Conservation (phyloP, 2,888 invertebrate genomes). For the Dromius quadrimaculatus region DNA sequence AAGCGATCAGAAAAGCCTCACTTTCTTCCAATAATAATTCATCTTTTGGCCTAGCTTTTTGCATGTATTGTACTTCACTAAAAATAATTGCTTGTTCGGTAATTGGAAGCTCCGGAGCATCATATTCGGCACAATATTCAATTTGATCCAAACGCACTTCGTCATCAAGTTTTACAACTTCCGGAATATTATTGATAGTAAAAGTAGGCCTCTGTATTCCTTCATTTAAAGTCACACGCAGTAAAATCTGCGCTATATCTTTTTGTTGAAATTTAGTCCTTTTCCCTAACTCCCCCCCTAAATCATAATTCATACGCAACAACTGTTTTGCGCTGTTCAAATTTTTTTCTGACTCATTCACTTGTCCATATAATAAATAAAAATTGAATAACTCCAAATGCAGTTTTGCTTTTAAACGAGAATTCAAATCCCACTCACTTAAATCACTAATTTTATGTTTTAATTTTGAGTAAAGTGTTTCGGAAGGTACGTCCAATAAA, state of each 20-base stretch:
- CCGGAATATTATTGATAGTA: constrained; percentile 72
- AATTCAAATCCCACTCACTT: constrained; percentile 60
- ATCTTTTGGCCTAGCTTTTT: constrained; percentile 83
- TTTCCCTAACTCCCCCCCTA: constrained; percentile 86
- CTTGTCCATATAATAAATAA: constrained; percentile 80
- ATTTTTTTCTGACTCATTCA: constrained; percentile 77
- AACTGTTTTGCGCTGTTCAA: constrained; percentile 74
- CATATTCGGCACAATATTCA: constrained; percentile 74
- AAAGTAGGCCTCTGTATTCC: constrained; percentile 66
- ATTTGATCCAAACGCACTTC: constrained; percentile 88
- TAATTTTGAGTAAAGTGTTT: constrained; percentile 73
- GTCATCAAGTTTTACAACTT: constrained; percentile 82
- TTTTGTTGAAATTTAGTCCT: constrained; percentile 90
- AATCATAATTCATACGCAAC: constrained; percentile 76
- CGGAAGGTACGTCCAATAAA: constrained; percentile 81
- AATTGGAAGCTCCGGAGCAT: constrained; percentile 72
- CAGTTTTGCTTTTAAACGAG: constrained; percentile 65
- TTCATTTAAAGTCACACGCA: constrained; percentile 73
- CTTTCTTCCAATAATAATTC: constrained; percentile 83
- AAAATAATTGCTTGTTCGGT: constrained; percentile 85
- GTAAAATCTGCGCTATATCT: constrained; percentile 83
- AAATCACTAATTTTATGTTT: constrained; percentile 69
- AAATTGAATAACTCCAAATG: constrained; percentile 75
- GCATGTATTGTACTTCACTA: constrained; percentile 78
- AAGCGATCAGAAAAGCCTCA: constrained; percentile 69